Base-by-base conservation (phyloP, 2,888 invertebrate genomes). In the Tholera decimalis region DNA sequence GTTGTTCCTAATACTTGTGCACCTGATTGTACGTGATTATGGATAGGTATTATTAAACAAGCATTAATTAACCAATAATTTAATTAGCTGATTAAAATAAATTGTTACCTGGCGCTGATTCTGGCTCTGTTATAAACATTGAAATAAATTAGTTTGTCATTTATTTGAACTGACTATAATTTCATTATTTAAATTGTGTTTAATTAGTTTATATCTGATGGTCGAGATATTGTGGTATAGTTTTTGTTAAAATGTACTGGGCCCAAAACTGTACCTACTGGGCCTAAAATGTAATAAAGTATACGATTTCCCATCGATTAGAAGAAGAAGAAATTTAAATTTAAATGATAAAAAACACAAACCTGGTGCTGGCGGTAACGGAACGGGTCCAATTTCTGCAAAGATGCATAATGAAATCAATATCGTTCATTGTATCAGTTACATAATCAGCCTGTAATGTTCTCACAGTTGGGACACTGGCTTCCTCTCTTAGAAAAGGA, bases 71-170 rank as follows among this genome's bases (percentile, higher is more conserved):
- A 15, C 59, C 5, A 18, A 18, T 55, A 0, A n/a, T 37, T 6
- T 20, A 46, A 44, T 65, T 13, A 37, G 20, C 7, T 37, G 8
- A 7, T 41, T 37, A 33, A 49, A 43, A 30, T 2, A 35, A 68
- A 26, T 54, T 2, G 1, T 69, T 74, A 74, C 75, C 74, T 74
- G 65, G 55, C 13, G 26, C 54, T 43, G 55, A 51, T 37, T 58
- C 54, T 43, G 71, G 46, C 18, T 39, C 61, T 65, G 61, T 56
- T 41, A 58, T 55, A 44, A 51, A 57, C n/a, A 57, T 60, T 50
- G 26, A 22, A 54, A 28, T 39, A 30, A 59, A 59, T 61, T 51
- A 73, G 59, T 65, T 39, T 55, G 33, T 22, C 37, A 22, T 54
- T 46, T 50, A 47, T 44, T 65, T 41, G 35, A 13, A 26, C 15